Conservation (phyloP, 2,113 vertebrate genomes). For the Rhadina sibilatrix region DNA sequence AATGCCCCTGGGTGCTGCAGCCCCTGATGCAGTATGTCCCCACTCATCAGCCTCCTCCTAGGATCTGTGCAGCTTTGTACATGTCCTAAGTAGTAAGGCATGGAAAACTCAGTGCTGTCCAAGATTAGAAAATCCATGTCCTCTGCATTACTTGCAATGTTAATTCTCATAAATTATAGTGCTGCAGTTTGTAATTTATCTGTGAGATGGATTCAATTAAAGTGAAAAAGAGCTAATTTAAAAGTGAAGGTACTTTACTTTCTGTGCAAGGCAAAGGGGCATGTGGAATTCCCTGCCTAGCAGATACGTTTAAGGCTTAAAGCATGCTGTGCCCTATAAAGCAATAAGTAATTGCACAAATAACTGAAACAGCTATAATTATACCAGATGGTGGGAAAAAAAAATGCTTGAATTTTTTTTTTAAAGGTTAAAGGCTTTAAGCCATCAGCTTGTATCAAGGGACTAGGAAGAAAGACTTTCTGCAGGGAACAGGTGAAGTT, state of each 20-base stretch:
- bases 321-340: slow-evolving; percentile 27
- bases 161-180: slow-evolving; percentile 22
- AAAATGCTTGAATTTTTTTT: neutral
- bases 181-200: slow-evolving; percentile 15
- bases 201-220: slow-evolving; percentile 35
- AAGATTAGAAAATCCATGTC: neutral
- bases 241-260: slow-evolving; percentile 17
- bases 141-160: neutral
- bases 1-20: neutral
- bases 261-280: neutral
- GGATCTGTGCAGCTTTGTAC: neutral
- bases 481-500: neutral
- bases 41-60: neutral
- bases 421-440: neutral
- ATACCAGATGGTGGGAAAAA: neutral
- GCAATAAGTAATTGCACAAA: neutral
- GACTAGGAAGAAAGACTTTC: neutral
- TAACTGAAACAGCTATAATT: neutral
- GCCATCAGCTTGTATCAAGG: neutral
- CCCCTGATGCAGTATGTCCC: neutral
- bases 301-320: slow-evolving; percentile 21
- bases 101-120: neutral
- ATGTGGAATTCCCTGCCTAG: slow-evolving; percentile 3
- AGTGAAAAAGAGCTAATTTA: slow-evolving; percentile 37
- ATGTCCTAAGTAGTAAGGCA: neutral